Percentiles rank a stretch among this genome's conserved stretches.
phyloP scores from a whole-genome alignment of 1,140 invertebrate genomes.

The Wasmannia auropunctata region DNA sequence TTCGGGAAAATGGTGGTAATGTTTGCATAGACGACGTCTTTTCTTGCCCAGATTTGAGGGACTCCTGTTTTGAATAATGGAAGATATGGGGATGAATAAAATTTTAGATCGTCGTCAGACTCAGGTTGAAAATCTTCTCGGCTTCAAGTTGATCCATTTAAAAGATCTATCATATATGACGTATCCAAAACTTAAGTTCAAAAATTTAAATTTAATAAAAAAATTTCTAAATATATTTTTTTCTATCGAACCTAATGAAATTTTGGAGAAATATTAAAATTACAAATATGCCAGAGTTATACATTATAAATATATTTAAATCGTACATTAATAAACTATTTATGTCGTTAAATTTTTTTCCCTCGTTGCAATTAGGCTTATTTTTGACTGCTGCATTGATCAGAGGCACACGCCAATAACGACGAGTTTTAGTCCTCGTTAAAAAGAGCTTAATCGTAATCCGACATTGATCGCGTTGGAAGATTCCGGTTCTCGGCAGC shows the following conservation, averaged over 20 bases:
- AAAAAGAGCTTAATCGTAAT: constrained; percentile 48
- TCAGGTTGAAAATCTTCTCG: background rate
- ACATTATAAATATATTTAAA: background rate
- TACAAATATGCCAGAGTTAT: background rate
- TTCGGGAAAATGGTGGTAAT: constrained; percentile 66
- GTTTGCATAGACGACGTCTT: constrained; percentile 62
- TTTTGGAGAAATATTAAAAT: background rate
- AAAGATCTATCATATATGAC: constrained; percentile 32
- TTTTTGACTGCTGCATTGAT: background rate
- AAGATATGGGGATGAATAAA: constrained; percentile 57
- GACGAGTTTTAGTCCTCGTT: constrained; percentile 35
- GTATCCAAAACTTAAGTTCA: background rate
- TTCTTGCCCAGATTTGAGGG: constrained; percentile 58
- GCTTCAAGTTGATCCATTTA: background rate
- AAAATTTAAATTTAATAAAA: too few relatives aligned
- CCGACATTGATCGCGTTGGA: constrained; percentile 56
- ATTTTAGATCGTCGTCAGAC: constrained; percentile 37
- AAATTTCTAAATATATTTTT: background rate
- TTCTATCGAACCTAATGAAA: background rate
- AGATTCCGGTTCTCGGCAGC: constrained; percentile 57
- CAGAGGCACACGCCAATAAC: background rate
- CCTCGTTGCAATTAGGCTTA: background rate
- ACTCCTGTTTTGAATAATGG: constrained; percentile 69
- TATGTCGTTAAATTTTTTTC: background rate
- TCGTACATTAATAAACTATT: background rate